These are phyloP conservation scores for Plodia interpunctella DNA, from an alignment of 1,140 invertebrate genomes.

Conservation along the genomic window DNA sequence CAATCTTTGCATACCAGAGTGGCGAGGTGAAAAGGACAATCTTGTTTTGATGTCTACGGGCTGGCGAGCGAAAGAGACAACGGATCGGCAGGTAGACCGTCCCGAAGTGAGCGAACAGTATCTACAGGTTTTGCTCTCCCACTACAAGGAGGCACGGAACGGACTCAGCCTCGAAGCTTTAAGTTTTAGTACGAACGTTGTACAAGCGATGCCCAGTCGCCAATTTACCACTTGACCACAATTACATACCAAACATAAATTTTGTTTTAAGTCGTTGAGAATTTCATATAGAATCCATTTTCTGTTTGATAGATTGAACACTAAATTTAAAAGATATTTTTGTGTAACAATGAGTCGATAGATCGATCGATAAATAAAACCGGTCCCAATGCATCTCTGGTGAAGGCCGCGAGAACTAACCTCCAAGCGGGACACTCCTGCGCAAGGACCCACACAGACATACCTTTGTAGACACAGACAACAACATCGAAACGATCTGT, in stretches of 20 bases:
- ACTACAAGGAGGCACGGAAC: constrained; percentile 66
- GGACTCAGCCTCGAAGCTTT: constrained; percentile 63
- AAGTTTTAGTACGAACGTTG: constrained; percentile 64
- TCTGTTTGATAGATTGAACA: no score
- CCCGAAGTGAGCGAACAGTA: constrained; percentile 67
- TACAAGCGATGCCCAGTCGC: constrained; percentile 47
- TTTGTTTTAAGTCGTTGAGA: constrained; percentile 5
- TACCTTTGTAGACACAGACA: constrained; percentile 22
- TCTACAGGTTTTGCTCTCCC: constrained; percentile 76
- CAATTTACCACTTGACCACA: constrained; percentile 24
- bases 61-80: constrained; percentile 61
- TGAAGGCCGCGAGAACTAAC: constrained; percentile 65
- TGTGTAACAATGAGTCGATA: constrained; percentile 25
- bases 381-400: constrained; percentile 67
- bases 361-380: constrained; percentile 52
- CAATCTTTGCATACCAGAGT: constrained; percentile 77
- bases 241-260: not conserved
- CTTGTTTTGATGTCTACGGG: constrained; percentile 23
- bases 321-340: no score
- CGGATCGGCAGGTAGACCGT: constrained; percentile 59
- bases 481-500: constrained; percentile 25
- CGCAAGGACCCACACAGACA: constrained; percentile 49
- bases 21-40: constrained; percentile 62
- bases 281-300: not conserved
- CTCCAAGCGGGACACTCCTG: constrained; percentile 58